These are phyloP conservation scores for Panthera leo DNA, from an alignment of 2,113 vertebrate species.

Conservation along the genomic window DNA sequence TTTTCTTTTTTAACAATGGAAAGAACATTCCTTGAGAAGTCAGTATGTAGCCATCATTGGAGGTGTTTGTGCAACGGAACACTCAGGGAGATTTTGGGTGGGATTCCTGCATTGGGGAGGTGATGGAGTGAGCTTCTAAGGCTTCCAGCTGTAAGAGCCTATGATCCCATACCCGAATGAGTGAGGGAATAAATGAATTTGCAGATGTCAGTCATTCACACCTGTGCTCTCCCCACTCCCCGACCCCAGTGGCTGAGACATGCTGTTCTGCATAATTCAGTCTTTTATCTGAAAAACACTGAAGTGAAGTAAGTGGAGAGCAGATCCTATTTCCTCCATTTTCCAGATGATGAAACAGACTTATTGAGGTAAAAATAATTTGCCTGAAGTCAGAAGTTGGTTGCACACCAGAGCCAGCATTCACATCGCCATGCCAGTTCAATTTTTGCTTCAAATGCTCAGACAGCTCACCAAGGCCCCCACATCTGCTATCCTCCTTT, in stretches of 20 bases:
- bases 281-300: slow-evolving; percentile 52
- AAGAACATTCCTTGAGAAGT: not conserved
- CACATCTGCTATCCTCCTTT: not conserved
- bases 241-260: not conserved
- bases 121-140: not conserved
- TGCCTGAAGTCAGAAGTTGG: slow-evolving; percentile 46
- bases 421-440: not conserved
- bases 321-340: slow-evolving; percentile 50
- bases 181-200: not conserved
- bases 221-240: not conserved
- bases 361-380: slow-evolving; percentile 66
- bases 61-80: not conserved
- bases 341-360: slow-evolving; percentile 71
- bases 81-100: not conserved
- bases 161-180: not conserved
- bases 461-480: not conserved
- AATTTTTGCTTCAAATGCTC: not conserved
- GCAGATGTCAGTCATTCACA: not conserved
- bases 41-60: not conserved
- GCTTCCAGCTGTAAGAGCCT: not conserved
- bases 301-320: not conserved
- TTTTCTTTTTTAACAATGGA: not conserved
- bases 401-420: not conserved
- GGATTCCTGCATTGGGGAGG: not conserved
- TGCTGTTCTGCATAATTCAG: not conserved